Evolutionary conservation across 2,888 invertebrate genomes (phyloP).

Genomic region (Dorcus parallelipipedus): DNA sequence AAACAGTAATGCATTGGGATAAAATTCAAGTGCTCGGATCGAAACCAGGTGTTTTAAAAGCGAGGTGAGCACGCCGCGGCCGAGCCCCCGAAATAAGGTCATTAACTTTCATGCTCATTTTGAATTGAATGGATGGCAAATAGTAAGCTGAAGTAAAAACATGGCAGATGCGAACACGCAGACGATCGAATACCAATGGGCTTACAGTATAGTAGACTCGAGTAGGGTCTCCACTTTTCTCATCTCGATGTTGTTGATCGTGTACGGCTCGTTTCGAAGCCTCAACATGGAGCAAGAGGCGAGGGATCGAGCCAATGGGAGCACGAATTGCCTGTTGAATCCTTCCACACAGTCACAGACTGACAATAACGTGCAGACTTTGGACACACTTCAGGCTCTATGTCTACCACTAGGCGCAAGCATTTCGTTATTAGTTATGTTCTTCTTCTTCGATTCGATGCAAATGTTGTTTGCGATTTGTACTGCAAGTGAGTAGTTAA

Average conservation of each 20-base stretch:
- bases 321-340: constrained; percentile 44
- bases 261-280: constrained; percentile 96
- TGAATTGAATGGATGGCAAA: constrained; percentile 14
- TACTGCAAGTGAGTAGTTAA: constrained; percentile 81
- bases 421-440: constrained; percentile 93
- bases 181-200: constrained; percentile 71
- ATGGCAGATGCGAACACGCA: constrained; percentile 26
- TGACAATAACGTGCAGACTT: constrained; percentile 70
- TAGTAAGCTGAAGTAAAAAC: constrained; percentile 12
- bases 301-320: constrained; percentile 61
- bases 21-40: constrained; percentile 20
- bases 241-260: constrained; percentile 94
- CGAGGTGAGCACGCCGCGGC: constrained; percentile 15
- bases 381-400: constrained; percentile 96
- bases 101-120: constrained; percentile 25
- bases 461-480: constrained; percentile 94
- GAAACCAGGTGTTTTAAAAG: constrained; percentile 19
- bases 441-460: constrained; percentile 99
- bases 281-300: constrained; percentile 95
- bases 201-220: constrained; percentile 95
- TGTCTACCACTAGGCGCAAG: constrained; percentile 95
- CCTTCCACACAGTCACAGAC: constrained; percentile 38
- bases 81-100: constrained; percentile 21
- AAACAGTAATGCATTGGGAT: constrained; percentile 35
- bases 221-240: constrained; percentile 95